A percentile compares a stretch with the other conserved stretches of the same genome.
Evolutionary conservation across 2,113 vertebrate genomes (phyloP).

Genomic region (Pica pica): DNA sequence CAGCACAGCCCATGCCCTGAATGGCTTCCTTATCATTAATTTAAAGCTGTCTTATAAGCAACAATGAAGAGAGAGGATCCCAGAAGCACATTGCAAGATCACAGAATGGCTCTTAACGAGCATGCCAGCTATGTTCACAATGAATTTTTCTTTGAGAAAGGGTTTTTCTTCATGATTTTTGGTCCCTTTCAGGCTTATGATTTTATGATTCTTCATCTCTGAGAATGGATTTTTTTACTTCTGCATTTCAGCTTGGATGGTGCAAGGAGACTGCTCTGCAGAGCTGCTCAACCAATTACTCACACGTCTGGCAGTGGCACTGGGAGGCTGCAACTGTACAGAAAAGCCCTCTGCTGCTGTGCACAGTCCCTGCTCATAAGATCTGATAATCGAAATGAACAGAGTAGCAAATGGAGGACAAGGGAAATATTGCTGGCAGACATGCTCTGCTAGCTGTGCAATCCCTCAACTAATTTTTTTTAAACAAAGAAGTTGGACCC

Average conservation of each 20-base stretch:
- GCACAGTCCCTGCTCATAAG: conserved; percentile 16
- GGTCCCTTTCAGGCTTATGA: background rate
- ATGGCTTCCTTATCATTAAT: conserved; percentile 49
- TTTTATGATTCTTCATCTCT: background rate
- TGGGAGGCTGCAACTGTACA: conserved; percentile 19
- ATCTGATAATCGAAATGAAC: conserved; percentile 7
- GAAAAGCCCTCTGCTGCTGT: conserved; percentile 50
- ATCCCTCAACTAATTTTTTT: background rate
- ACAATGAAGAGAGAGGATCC: background rate
- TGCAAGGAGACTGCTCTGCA: conserved; percentile 48
- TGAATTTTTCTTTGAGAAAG: background rate
- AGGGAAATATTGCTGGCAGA: background rate
- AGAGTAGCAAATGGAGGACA: conserved; percentile 26
- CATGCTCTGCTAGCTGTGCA: background rate
- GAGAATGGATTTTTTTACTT: background rate
- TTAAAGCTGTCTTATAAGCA: conserved; percentile 18
- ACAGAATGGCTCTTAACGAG: background rate
- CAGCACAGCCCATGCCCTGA: background rate
- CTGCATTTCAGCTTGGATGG: background rate
- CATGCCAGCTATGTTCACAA: background rate
- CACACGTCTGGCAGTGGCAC: conserved; percentile 32
- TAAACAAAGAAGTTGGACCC: background rate
- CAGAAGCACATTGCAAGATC: background rate
- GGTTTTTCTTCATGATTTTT: background rate
- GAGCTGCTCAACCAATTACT: conserved; percentile 51